phyloP scores from a whole-genome alignment of 2,113 vertebrate species.

The Delphinapterus leucas region DNA sequence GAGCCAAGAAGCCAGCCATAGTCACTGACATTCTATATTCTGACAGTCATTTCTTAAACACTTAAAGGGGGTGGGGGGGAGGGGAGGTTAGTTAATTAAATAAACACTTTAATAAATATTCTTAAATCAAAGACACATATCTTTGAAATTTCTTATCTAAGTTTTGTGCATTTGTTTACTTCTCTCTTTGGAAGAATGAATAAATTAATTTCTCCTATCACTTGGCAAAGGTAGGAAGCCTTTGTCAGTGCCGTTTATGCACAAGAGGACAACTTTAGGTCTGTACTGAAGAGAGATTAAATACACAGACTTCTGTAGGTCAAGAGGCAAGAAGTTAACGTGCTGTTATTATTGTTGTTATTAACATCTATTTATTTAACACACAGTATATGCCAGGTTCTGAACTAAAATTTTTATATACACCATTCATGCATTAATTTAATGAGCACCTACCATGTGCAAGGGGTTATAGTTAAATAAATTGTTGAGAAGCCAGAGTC shows the following conservation, averaged over 20 bases:
- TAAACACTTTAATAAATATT: not conserved
- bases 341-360: not conserved
- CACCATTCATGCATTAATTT: not conserved
- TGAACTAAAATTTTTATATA: not conserved
- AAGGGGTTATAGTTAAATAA: not conserved
- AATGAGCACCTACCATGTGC: not conserved
- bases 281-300: not conserved
- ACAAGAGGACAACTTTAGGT: not conserved
- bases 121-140: not conserved
- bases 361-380: conserved; percentile 10
- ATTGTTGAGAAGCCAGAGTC: not conserved
- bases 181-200: not conserved
- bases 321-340: not conserved
- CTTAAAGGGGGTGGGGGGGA: not conserved
- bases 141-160: not conserved
- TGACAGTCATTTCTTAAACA: not conserved
- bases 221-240: not conserved
- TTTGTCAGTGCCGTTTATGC: not conserved
- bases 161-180: not conserved
- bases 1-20: not conserved
- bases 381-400: not conserved
- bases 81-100: not conserved
- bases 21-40: not conserved
- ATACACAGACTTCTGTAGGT: not conserved
- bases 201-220: not conserved